These are phyloP conservation scores for Fragum sueziense DNA, from an alignment of 2,888 invertebrate species.

Conservation along the genomic window DNA sequence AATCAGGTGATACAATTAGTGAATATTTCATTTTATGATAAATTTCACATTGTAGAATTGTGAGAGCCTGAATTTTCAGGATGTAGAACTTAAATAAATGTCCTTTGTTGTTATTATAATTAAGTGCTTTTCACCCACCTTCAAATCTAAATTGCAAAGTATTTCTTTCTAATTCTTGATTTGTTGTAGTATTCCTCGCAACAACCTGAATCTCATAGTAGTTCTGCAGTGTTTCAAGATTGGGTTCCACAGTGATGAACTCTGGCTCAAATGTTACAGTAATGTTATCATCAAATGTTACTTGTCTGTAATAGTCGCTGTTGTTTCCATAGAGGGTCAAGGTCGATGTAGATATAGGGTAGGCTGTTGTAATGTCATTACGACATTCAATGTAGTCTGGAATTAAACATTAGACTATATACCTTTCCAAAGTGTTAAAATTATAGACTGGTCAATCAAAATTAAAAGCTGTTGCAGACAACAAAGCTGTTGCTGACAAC, in stretches of 20 bases:
- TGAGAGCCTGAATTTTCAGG: too few relatives aligned
- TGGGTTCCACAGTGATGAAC: not conserved
- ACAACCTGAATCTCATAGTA: constrained; percentile 29
- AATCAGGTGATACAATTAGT: too few relatives aligned
- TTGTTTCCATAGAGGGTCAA: not conserved
- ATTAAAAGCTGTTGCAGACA: too few relatives aligned
- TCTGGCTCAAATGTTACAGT: constrained; percentile 10
- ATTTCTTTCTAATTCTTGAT: constrained; percentile 27
- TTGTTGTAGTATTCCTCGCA: not conserved
- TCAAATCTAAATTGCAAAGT: constrained; percentile 48
- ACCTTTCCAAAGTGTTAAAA: not conserved
- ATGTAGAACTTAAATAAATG: too few relatives aligned
- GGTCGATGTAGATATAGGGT: not conserved
- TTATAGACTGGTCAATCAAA: too few relatives aligned
- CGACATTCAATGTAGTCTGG: constrained; percentile 33
- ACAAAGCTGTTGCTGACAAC: too few relatives aligned
- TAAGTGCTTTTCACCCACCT: constrained; percentile 28
- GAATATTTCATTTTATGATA: too few relatives aligned
- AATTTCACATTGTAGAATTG: too few relatives aligned
- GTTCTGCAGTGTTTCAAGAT: constrained; percentile 10
- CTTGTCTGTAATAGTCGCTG: not conserved
- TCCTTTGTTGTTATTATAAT: too few relatives aligned
- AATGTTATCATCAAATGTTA: not conserved
- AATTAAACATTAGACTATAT: not conserved
- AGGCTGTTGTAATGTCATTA: constrained; percentile 22